These are phyloP conservation scores for Fragum sueziense DNA, from an alignment of 2,888 invertebrate species.

Conservation along the genomic window DNA sequence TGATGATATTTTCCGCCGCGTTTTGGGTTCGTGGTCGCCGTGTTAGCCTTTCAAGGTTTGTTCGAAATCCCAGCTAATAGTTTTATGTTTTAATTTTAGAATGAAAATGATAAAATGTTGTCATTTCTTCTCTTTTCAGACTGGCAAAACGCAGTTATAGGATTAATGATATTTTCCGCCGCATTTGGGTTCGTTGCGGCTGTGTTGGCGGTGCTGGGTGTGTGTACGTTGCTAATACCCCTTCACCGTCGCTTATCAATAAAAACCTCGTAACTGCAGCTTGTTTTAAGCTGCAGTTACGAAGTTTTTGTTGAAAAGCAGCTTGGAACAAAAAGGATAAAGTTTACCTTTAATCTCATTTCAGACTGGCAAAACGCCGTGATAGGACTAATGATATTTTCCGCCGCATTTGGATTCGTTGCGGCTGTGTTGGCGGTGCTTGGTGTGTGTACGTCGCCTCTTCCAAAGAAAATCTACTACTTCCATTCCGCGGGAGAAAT, in stretches of 20 bases:
- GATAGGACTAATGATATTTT: conserved; percentile 80
- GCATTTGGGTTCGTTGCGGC: conserved; percentile 80
- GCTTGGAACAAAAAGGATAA: no score
- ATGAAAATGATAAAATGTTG: no score
- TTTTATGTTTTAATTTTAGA: no score
- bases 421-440: conserved; percentile 80
- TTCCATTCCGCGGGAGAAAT: conserved; percentile 82
- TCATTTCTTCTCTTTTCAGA: conserved; percentile 77
- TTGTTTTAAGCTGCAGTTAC: no score
- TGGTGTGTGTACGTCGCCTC: conserved; percentile 78
- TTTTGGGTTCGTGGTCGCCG: conserved; percentile 80
- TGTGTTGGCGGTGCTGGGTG: conserved; percentile 79
- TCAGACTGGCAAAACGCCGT: conserved; percentile 82
- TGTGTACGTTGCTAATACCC: conserved; percentile 78
- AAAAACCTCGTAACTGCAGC: no score
- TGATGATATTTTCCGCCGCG: conserved; percentile 79
- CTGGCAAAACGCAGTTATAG: conserved; percentile 82
- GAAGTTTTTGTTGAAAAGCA: no score
- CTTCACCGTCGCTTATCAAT: no score
- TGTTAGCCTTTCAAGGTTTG: no score
- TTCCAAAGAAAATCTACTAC: conserved; percentile 82
- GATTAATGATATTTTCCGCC: conserved; percentile 80
- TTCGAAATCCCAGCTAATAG: no score
- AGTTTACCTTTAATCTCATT: no score
- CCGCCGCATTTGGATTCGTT: conserved; percentile 79